Conservation (phyloP, 2,113 vertebrate species). For the Coturnix japonica region DNA sequence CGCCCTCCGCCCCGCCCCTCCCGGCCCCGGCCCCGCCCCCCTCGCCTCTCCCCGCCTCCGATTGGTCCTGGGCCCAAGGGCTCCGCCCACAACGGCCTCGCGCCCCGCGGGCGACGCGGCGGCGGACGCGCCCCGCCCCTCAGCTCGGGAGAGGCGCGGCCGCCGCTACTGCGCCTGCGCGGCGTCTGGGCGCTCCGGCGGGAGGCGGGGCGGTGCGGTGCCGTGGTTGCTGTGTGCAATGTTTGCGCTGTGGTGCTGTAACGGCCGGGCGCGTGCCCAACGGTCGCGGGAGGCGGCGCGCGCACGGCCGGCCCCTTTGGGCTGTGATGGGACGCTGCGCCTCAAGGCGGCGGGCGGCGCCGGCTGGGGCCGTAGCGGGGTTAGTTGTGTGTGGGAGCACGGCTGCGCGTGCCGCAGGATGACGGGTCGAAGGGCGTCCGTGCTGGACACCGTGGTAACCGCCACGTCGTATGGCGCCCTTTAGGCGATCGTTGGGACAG, state of each 20-base stretch:
- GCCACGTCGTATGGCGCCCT: not conserved
- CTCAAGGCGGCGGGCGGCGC: too few species aligned
- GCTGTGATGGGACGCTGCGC: too few species aligned
- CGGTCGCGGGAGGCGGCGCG: too few species aligned
- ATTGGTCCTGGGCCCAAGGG: too few species aligned
- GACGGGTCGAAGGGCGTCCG: not conserved
- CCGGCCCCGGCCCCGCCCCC: not conserved
- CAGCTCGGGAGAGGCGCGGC: not conserved
- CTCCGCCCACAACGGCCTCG: too few species aligned
- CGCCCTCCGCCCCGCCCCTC: not conserved
- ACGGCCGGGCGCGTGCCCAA: not conserved
- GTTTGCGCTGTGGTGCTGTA: too few species aligned
- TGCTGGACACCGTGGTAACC: not conserved
- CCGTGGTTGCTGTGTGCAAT: too few species aligned
- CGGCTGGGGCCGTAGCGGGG: too few species aligned
- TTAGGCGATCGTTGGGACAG: not conserved
- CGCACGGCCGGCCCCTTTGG: too few species aligned
- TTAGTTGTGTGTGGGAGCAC: fast-evolving
- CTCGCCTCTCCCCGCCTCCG: not conserved
- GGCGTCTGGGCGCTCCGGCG: too few species aligned
- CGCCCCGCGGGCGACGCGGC: not conserved
- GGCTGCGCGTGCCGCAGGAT: fast-evolving
- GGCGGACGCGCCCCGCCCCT: not conserved
- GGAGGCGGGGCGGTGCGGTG: too few species aligned
- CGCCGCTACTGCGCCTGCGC: not conserved